Evolutionary conservation across 2,113 vertebrate genomes (phyloP).

Genomic region (Pseudorectes ferrugineus): DNA sequence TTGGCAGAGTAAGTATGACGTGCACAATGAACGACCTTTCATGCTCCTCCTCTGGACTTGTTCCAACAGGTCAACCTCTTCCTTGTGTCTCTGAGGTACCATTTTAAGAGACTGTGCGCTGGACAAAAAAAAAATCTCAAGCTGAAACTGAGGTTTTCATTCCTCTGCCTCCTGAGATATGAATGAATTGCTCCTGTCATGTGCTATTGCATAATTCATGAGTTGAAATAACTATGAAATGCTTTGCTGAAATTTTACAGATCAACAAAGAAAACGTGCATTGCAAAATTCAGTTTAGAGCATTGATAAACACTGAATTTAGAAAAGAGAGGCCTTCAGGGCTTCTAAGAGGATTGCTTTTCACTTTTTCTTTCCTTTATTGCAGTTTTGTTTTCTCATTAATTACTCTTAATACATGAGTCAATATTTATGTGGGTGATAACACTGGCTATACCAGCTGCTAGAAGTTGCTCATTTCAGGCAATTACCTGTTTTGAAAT

Average conservation of each 20-base stretch:
- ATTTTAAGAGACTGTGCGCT: not conserved
- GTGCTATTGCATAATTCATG: constrained; percentile 3
- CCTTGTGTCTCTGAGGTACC: not conserved
- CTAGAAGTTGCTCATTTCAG: not conserved
- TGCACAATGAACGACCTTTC: not conserved
- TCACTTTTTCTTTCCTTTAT: not conserved
- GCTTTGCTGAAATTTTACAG: not conserved
- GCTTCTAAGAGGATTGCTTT: not conserved
- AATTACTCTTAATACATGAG: not conserved
- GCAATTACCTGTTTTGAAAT: not conserved
- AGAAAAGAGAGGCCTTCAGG: not conserved
- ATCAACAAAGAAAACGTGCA: not conserved
- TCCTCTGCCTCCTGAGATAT: not conserved
- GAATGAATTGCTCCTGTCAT: not conserved
- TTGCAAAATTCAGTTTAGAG: not conserved
- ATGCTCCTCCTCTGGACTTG: not conserved
- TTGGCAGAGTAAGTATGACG: not conserved
- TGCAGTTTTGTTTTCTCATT: not conserved
- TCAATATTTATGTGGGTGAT: not conserved
- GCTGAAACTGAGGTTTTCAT: not conserved
- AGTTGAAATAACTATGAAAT: not conserved
- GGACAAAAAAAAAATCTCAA: not conserved
- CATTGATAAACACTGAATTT: not conserved
- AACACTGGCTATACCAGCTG: not conserved
- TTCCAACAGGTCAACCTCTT: not conserved